Evolutionary conservation across 2,888 invertebrate genomes (phyloP), one percentile per base, ranked within the genome.

Genomic region (Neria commutata): DNA sequence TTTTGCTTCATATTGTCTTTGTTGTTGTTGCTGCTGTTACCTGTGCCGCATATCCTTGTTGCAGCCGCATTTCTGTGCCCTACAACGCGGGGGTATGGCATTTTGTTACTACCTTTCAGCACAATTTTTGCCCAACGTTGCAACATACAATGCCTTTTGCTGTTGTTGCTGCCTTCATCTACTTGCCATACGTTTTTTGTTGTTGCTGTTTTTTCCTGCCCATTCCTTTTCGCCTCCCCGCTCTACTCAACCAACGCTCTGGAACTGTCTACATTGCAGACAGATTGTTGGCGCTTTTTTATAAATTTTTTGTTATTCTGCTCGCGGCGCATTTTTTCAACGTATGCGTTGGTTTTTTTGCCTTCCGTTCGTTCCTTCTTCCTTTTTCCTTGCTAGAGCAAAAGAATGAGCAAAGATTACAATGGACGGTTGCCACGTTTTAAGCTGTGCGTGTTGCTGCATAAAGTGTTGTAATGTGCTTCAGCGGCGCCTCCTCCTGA

Each of bases 401-500:
- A n/a, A n/a, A n/a, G n/a, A n/a, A n/a, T n/a, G n/a, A n/a, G n/a
- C n/a, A n/a, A n/a, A n/a, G n/a, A n/a, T n/a, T n/a, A n/a, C n/a
- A n/a, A n/a, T n/a, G n/a, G n/a, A n/a, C n/a, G n/a, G n/a, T n/a
- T n/a, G n/a, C n/a, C n/a, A n/a, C n/a, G n/a, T 26, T 26, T 17
- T 17, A 14, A 16, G 21, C n/a, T 46, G 52, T 45, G 55, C 59
- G 52, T 60, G 48, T 26, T 33, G 23, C 17, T 29, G 42, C 49
- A 56, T 49, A 56, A 56, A 37, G 11, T 29, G 26, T 47, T 47
- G 19, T 50, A 50, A 56, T 49, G 29, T 51, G 56, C 24, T 50
- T 33, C n/a, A n/a, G 42, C 16, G 49, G 40, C 40, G 50, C 45
- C 45, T 50, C 25, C 19, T 45, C 23, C 16, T 56, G 45, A 50